Evolutionary conservation across 2,113 vertebrate species (phyloP), one percentile per base, ranked within the genome.

Genomic region (Lepus timidus): DNA sequence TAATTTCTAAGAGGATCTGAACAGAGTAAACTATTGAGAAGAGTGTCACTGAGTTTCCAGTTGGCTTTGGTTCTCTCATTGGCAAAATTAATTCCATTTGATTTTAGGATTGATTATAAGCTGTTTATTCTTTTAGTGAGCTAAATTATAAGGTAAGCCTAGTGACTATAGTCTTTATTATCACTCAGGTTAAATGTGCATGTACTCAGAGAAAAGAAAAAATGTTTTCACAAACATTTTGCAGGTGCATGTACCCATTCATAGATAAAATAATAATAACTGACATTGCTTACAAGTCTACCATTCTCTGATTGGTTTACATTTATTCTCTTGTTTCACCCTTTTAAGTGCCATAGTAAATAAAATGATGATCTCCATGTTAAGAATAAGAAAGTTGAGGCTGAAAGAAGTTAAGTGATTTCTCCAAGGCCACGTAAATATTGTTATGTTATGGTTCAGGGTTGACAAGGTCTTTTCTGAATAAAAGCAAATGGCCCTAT

Each of bases 11-110:
- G 8, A 31, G 14, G 9, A 88, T 71, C 36, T 85, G 22, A 55
- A 94, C 84, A 78, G 25, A 90, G 14, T 70, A 71, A 11, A 33
- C 78, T 85, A 27, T n/a, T 94, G 20, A 81, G 39, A 51, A 58
- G 16, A 79, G 6, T 52, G 5, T 27, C 16, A 16, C 22, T 85
- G 31, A 88, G 6, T 19, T 90, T 75, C 36, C 31, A 67, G 4
- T 8, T 76, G 33, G 64, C 17, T 76, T 89, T 55, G 16, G 10
- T 71, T 90, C 90, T 94, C 33, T 95, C 44, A 71, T 52, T 67
- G 78, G 44, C 44, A 70, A 96, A 95, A 78, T 5, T 92, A 95
- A 86, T 61, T 90, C 33, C 36, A 58, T 93, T 88, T 94, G 91
- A 80, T 67, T 78, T 91, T 75, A 74, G 36, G 70, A 93, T 80